phyloP scores from a whole-genome alignment of 1,140 invertebrate species.

The Ceratina australensis region DNA sequence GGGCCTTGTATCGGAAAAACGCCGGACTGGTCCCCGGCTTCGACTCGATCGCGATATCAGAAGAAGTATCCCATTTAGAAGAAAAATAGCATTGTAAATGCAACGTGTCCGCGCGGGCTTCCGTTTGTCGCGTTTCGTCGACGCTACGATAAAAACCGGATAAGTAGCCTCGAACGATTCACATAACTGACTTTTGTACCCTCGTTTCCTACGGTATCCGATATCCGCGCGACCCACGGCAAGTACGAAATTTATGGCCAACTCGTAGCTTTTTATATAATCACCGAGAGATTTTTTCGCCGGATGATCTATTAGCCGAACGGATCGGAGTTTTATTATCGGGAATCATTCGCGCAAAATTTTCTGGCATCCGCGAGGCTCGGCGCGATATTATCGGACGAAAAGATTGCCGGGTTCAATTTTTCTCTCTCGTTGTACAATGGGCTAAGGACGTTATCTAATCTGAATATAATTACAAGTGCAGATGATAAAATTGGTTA shows the following conservation, averaged over 20 bases:
- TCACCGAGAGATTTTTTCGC: no score
- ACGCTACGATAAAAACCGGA: slow-evolving; percentile 36
- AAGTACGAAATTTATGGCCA: no score
- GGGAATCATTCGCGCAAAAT: no score
- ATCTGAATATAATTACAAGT: slow-evolving; percentile 72
- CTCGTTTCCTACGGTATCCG: no score
- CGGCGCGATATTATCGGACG: no score
- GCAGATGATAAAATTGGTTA: slow-evolving; percentile 77
- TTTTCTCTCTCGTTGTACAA: slow-evolving; percentile 7
- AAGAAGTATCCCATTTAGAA: slow-evolving; percentile 58
- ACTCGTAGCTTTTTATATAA: no score
- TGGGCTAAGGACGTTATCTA: slow-evolving; percentile 51
- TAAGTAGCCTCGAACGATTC: no score
- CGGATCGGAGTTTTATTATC: no score
- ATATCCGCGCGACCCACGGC: no score
- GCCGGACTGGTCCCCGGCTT: slow-evolving; percentile 45
- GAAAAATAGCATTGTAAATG: slow-evolving; percentile 60
- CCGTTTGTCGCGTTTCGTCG: slow-evolving; percentile 48
- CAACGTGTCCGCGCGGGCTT: slow-evolving; percentile 30
- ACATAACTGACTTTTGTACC: no score
- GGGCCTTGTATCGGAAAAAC: slow-evolving; percentile 57
- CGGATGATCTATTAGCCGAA: no score
- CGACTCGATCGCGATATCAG: slow-evolving; percentile 56
- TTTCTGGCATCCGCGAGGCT: no score
- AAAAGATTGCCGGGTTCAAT: neutral